phyloP scores from a whole-genome alignment of 1,140 invertebrate genomes.

The Apis florea region DNA sequence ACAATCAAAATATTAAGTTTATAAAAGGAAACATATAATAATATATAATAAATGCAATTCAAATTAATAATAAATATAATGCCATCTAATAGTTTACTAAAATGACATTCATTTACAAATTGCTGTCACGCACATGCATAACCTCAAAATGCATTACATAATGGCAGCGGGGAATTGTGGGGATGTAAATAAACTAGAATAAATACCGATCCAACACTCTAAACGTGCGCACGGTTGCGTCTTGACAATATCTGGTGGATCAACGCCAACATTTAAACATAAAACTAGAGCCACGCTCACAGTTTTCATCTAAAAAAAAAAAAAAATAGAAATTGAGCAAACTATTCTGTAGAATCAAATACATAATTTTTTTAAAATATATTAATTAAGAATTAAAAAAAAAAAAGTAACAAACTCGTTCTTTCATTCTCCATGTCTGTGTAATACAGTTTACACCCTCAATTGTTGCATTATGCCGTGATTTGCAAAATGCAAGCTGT shows the following conservation, averaged over 20 bases:
- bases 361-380: not conserved
- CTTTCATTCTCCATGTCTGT: conserved; percentile 94
- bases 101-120: conserved; percentile 25
- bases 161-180: conserved; percentile 25
- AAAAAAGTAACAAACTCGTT: conserved; percentile 84
- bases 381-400: not conserved
- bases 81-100: conserved; percentile 20
- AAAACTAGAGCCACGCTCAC: conserved; percentile 99
- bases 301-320: conserved; percentile 94
- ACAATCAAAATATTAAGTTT: not conserved
- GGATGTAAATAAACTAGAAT: conserved; percentile 50
- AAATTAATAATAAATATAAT: not conserved
- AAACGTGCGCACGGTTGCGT: conserved; percentile 96
- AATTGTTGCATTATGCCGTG: conserved; percentile 88
- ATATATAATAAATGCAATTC: not conserved
- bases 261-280: conserved; percentile 99
- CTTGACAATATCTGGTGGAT: conserved; percentile 98
- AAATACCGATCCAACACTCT: conserved; percentile 97
- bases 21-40: not conserved
- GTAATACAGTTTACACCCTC: conserved; percentile 87
- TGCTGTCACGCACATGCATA: conserved; percentile 45
- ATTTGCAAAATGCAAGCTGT: conserved; percentile 85
- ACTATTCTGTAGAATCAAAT: not conserved
- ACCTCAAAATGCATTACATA: conserved; percentile 66
- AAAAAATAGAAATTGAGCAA: conserved; percentile 27